Base-by-base conservation (phyloP, 2,797 vertebrate species). In the Pangasius larnaudii region DNA sequence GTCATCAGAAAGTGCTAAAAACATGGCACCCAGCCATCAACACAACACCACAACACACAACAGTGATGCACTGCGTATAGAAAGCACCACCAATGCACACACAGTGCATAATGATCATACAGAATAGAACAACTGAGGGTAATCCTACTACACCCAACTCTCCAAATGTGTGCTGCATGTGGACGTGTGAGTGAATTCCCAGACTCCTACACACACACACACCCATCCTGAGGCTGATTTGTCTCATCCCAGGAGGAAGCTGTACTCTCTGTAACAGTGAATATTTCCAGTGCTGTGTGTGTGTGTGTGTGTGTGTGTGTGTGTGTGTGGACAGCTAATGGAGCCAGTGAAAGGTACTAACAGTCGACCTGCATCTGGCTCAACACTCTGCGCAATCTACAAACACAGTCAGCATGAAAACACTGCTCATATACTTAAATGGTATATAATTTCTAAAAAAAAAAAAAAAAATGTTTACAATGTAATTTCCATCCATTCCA, bases 21-120 rank as follows among this genome's bases (percentile, higher is more conserved):
- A 33, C 18, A 27, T 42, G 49, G 75, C 79, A 81, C 33, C 22
- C 18, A 4, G 33, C 51, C 56, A 87, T 18, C 42, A 75, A 78
- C 11, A 61, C 30, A 46, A 7, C 42, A 46, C 6, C 42, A 46
- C 42, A 46, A 46, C 6, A 80, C 36, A 84, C 67, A 61, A 0
- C 51, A 56, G 92, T 92, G 93, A 92, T 92, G 91, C 93, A 94
- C 91, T 93, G 90, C 93, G 94, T 94, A 93, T 94, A 90, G 90
- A 94, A 92, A 93, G 92, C 85, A 69, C 89, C 92, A 93, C 93
- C 94, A 94, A 94, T 94, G 93, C 94, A 95, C 95, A 95, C 93
- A 94, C 10, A 36, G 30, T 65, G 58, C 81, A 77, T 90, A 93
- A 92, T 92, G 93, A 93, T 93, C 92, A 92, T 91, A 89, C 93